Conservation (phyloP, 1,140 invertebrate genomes). For the Sinonovacula constricta region DNA sequence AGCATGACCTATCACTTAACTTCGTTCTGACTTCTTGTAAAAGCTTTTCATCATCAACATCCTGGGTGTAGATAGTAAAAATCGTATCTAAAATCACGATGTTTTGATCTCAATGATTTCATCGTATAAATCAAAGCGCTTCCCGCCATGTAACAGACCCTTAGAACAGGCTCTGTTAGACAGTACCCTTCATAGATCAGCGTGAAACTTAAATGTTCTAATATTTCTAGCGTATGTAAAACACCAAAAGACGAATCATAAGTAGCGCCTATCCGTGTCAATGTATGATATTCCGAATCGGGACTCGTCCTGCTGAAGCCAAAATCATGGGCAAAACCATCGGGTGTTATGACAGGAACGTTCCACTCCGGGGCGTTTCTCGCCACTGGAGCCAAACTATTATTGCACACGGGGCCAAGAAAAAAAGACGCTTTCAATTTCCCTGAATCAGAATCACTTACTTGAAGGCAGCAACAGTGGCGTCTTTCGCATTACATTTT, state of each 20-base stretch:
- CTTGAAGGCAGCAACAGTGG: slow-evolving; percentile 74
- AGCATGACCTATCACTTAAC: too few species aligned
- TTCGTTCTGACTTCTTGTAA: too few species aligned
- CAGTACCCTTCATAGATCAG: slow-evolving; percentile 86
- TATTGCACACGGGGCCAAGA: slow-evolving; percentile 94
- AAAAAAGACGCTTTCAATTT: slow-evolving; percentile 82
- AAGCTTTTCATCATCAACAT: too few species aligned
- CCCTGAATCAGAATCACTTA: slow-evolving; percentile 70
- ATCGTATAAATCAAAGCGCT: slow-evolving; percentile 61
- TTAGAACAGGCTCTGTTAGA: slow-evolving; percentile 77
- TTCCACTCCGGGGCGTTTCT: slow-evolving; percentile 91
- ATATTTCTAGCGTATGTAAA: slow-evolving; percentile 82
- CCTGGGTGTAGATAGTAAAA: too few species aligned
- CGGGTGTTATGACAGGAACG: slow-evolving; percentile 91
- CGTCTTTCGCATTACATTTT: slow-evolving; percentile 73
- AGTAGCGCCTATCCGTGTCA: slow-evolving; percentile 78
- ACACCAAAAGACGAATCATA: slow-evolving; percentile 86
- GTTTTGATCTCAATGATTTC: slow-evolving; percentile 77
- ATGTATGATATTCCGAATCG: slow-evolving; percentile 56
- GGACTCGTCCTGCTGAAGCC: slow-evolving; percentile 62
- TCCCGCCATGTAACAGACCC: slow-evolving; percentile 78
- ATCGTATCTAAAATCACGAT: too few species aligned
- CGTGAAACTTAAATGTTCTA: slow-evolving; percentile 84
- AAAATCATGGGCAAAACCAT: slow-evolving; percentile 90
- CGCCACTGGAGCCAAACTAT: slow-evolving; percentile 93